A percentile compares a stretch with the other conserved stretches of the same genome.
phyloP scores from a whole-genome alignment of 2,888 invertebrate genomes.

The Cordilura impudica region DNA sequence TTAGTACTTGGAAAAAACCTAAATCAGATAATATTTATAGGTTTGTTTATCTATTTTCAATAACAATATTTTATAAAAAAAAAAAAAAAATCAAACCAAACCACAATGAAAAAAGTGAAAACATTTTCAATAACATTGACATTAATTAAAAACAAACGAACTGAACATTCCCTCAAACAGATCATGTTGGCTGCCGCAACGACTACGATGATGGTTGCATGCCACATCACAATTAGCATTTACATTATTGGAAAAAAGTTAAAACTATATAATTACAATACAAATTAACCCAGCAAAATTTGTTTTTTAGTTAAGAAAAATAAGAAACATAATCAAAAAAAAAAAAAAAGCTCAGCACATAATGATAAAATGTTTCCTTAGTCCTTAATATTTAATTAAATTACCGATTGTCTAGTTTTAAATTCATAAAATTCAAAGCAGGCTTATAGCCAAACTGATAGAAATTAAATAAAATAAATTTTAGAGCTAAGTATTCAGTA shows the following conservation, averaged over 20 bases:
- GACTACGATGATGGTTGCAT: conserved; percentile 55
- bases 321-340: too few relatives aligned
- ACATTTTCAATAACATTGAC: conserved; percentile 50
- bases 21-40: conserved; percentile 25
- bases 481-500: too few relatives aligned
- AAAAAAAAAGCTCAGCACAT: too few relatives aligned
- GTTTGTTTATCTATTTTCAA: conserved; percentile 21
- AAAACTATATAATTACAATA: conserved; percentile 12
- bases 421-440: too few relatives aligned
- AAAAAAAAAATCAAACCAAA: conserved; percentile 13
- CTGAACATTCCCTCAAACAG: conserved; percentile 3
- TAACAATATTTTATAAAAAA: conserved; percentile 7
- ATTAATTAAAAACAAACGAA: conserved; percentile 49
- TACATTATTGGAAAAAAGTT: conserved; percentile 25
- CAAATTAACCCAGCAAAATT: not conserved
- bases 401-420: too few relatives aligned
- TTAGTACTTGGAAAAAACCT: not conserved
- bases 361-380: too few relatives aligned
- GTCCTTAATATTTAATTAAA: too few relatives aligned
- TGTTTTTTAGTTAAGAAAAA: not conserved
- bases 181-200: conserved; percentile 18
- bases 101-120: conserved; percentile 44
- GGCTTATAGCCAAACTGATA: too few relatives aligned
- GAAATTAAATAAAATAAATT: too few relatives aligned
- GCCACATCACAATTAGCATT: conserved; percentile 55